A percentile compares a stretch with the other conserved stretches of the same genome.
phyloP scores from a whole-genome alignment of 2,797 vertebrate species.

The Oceanodroma leucorhoa region DNA sequence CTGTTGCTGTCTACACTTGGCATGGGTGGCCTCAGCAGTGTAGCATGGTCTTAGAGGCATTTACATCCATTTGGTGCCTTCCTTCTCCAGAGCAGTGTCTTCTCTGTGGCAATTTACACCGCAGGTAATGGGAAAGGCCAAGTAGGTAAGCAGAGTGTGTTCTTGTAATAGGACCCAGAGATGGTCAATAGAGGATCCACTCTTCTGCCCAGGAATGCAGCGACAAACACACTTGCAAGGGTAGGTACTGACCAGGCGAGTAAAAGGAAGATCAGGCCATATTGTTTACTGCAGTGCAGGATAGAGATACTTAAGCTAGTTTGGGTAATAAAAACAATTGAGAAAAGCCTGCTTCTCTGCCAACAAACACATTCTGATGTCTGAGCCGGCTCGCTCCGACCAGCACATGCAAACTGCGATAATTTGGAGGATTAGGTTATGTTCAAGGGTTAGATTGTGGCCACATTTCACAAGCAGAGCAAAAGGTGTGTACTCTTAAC shows the following conservation, averaged over 20 bases:
- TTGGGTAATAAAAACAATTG: neutral
- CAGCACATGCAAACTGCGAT: rapidly evolving
- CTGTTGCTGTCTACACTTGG: neutral
- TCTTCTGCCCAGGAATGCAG: neutral
- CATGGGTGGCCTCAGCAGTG: neutral
- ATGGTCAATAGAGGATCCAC: neutral
- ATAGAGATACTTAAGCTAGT: neutral
- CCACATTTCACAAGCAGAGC: neutral
- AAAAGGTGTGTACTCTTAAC: neutral
- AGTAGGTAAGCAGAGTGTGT: rapidly evolving
- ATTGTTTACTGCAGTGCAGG: neutral
- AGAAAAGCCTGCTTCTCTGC: neutral
- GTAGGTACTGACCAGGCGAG: neutral
- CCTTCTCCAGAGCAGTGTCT: neutral
- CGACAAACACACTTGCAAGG: neutral
- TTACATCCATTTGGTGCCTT: neutral
- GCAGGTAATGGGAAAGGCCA: neutral
- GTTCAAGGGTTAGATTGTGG: neutral
- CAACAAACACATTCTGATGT: neutral
- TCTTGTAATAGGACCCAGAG: neutral
- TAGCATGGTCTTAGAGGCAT: neutral
- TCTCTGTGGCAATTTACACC: neutral
- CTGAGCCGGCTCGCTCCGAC: neutral
- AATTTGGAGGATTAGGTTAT: neutral
- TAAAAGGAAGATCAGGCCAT: neutral